A percentile compares a stretch with the other conserved stretches of the same genome.
These are phyloP conservation scores for Tinea trinotella DNA, from an alignment of 2,888 invertebrate species.

Conservation along the genomic window DNA sequence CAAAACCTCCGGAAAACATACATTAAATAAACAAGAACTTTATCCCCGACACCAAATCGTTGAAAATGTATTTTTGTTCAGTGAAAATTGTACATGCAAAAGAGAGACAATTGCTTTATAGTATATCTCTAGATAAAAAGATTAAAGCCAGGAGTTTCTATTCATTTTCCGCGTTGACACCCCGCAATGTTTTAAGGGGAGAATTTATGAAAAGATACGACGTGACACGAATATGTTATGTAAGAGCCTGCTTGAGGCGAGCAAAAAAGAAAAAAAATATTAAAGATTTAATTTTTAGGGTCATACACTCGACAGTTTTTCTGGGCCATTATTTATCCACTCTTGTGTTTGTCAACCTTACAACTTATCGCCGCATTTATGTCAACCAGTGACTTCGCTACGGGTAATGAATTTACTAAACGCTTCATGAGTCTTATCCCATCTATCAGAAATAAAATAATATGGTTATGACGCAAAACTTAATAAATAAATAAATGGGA, in stretches of 20 bases:
- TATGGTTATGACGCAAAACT: too few species aligned
- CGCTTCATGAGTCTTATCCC: too few species aligned
- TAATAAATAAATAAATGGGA: too few species aligned
- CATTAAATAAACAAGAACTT: constrained; percentile 12
- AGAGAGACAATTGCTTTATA: constrained; percentile 6
- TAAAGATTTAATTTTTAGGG: constrained; percentile 14
- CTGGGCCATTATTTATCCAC: not conserved
- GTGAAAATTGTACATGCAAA: constrained; percentile 10
- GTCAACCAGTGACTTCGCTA: not conserved
- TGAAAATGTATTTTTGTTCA: not conserved
- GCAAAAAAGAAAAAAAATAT: constrained; percentile 3
- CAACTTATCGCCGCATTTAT: not conserved
- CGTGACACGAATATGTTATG: constrained; percentile 44
- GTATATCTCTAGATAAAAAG: constrained; percentile 12
- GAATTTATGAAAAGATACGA: constrained; percentile 48
- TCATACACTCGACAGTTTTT: constrained; percentile 6
- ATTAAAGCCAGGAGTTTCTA: constrained; percentile 22
- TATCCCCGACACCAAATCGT: constrained; percentile 6
- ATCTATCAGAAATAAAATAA: too few species aligned
- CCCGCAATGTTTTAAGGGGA: constrained; percentile 42
- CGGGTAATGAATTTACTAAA: not conserved
- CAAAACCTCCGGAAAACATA: not conserved
- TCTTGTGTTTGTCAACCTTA: not conserved
- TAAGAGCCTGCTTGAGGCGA: constrained; percentile 23
- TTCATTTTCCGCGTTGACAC: constrained; percentile 38